Evolutionary conservation across 2,797 vertebrate species (phyloP).

Genomic region (Sebastes steindachneri): DNA sequence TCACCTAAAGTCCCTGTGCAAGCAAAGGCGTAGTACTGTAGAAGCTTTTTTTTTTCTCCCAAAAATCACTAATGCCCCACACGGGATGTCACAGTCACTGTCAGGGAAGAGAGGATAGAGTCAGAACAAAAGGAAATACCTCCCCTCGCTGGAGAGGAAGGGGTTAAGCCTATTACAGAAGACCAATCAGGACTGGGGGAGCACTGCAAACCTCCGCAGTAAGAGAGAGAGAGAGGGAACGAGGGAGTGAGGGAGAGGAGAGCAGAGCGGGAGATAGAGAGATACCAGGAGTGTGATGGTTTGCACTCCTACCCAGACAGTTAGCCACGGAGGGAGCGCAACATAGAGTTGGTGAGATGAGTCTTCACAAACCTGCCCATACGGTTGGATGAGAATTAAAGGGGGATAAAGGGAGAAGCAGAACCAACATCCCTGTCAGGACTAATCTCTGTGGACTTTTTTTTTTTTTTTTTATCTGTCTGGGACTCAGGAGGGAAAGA

Average conservation of each 20-base stretch:
- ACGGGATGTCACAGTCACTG: slow-evolving; percentile 41
- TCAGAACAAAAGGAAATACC: slow-evolving; percentile 74
- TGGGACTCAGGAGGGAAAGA: slow-evolving; percentile 41
- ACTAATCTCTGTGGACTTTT: slow-evolving; percentile 61
- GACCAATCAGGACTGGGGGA: slow-evolving; percentile 96
- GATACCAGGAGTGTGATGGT: slow-evolving; percentile 73
- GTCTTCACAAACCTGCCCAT: slow-evolving; percentile 37
- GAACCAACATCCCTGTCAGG: slow-evolving; percentile 51
- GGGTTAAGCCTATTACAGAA: slow-evolving; percentile 91
- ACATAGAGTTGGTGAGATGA: slow-evolving; percentile 77
- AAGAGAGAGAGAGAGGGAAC: slow-evolving; percentile 85
- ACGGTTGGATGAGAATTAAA: slow-evolving; percentile 55
- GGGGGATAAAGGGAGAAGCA: slow-evolving; percentile 26
- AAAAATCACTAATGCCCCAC: slow-evolving; percentile 42
- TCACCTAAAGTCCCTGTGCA: slow-evolving; percentile 26
- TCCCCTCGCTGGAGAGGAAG: slow-evolving; percentile 65
- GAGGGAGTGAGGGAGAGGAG: slow-evolving; percentile 48
- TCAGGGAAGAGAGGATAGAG: slow-evolving; percentile 42
- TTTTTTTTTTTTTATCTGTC: slow-evolving; percentile 10
- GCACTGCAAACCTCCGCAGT: slow-evolving; percentile 98
- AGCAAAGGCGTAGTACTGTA: slow-evolving; percentile 23
- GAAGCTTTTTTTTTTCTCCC: neutral
- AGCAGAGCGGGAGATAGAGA: slow-evolving; percentile 85
- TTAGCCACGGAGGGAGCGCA: slow-evolving; percentile 78
- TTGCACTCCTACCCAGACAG: slow-evolving; percentile 67